Evolutionary conservation across 1,140 invertebrate genomes (phyloP), one percentile per base, ranked within the genome.

Genomic region (Zaprionus ornatus): DNA sequence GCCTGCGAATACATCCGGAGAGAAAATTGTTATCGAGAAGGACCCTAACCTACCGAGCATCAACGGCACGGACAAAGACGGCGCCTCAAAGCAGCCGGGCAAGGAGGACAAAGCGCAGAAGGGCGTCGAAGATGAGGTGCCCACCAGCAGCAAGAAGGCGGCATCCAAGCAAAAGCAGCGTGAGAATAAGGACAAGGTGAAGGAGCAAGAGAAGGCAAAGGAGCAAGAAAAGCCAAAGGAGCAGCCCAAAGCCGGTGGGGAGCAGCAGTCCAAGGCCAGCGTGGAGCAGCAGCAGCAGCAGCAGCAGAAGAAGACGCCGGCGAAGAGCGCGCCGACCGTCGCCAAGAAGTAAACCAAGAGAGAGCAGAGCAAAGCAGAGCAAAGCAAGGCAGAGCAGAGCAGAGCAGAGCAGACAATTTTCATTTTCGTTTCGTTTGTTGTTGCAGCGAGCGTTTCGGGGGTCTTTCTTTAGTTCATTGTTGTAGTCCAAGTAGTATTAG

Each of bases 1-100:
- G 73, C 97, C 98, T 48, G 94, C 95, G 15, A 94, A 95, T 77
- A 93, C 94, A 50, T 92, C 91, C 9, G 94, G 93, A 66, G 94
- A 95, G 80, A 95, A 93, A 70, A 91, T 93, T 21, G 93, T 93
- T 40, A 42, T 91, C 45, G 92, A 93, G 52, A 90, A 88, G 62
- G 91, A 92, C 27, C 12, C 35, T 15, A 35, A 55, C 42, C 23
- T n/a, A 7, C 6, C 40, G 40, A 9, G n/a, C 40, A 45, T n/a
- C n/a, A 45, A 17, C 2, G 40, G 40, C 40, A 32, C n/a, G n/a
- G n/a, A n/a, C n/a, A n/a, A n/a, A n/a, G n/a, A 32, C 29, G 29
- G 10, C 29, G 29, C 29, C 29, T 45, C 45, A 35, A 91, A 84
- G 54, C 85, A 86, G 48, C 70, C 80, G 12, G 74, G 91, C 1